Percentiles rank a stretch among this genome's conserved stretches.
phyloP scores from a whole-genome alignment of 2,888 invertebrate species.

The Melipona bicolor region DNA sequence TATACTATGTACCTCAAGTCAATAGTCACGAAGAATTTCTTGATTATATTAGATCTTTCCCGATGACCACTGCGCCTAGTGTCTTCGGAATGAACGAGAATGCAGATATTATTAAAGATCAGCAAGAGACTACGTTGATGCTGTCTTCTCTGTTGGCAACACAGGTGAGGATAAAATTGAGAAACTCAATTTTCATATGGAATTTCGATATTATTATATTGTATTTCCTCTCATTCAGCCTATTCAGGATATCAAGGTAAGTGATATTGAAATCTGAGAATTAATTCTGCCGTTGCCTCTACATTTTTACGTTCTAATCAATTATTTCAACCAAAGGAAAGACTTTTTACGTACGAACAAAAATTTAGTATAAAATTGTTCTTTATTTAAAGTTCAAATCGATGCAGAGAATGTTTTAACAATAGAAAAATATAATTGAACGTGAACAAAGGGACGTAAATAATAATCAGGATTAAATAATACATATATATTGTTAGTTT shows the following conservation, averaged over 20 bases:
- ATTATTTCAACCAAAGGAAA: too few species aligned
- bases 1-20: conserved; percentile 90
- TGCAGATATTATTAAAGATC: conserved; percentile 96
- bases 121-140: conserved; percentile 92
- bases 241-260: conserved; percentile 33
- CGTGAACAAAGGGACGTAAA: too few species aligned
- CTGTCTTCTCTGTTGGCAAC: conserved; percentile 91
- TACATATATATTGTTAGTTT: background rate
- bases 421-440: too few species aligned
- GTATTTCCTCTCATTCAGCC: background rate
- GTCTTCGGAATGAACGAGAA: conserved; percentile 97
- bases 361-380: too few species aligned
- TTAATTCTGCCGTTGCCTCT: too few species aligned
- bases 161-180: conserved; percentile 85
- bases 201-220: background rate
- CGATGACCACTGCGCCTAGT: conserved; percentile 91
- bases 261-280: background rate
- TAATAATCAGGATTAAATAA: background rate
- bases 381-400: too few species aligned
- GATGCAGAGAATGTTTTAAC: too few species aligned
- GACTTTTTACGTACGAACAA: too few species aligned
- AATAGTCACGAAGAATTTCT: conserved; percentile 90
- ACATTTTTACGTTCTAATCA: too few species aligned
- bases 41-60: conserved; percentile 89
- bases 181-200: background rate